Evolutionary conservation across 2,113 vertebrate species (phyloP).

Genomic region (Tichodroma muraria): DNA sequence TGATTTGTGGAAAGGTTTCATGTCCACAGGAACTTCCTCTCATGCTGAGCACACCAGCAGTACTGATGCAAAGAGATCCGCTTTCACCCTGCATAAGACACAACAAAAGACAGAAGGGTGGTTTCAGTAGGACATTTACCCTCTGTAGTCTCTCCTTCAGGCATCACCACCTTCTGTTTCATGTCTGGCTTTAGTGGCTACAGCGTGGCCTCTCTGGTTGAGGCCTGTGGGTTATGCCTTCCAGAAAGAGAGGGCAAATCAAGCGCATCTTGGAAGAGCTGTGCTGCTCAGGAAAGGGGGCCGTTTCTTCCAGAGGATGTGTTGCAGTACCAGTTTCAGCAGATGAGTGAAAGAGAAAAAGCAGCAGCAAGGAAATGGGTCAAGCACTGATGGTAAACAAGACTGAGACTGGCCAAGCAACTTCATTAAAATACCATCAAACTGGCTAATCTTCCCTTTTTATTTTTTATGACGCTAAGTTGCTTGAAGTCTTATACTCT

Average conservation of each 20-base stretch:
- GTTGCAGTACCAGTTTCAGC: neutral
- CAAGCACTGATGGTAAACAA: constrained; percentile 27
- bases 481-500: neutral
- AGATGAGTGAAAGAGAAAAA: neutral
- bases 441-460: neutral
- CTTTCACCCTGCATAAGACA: neutral
- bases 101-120: neutral
- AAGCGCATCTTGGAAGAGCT: neutral
- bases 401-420: constrained; percentile 32
- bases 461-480: neutral
- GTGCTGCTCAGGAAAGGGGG: neutral
- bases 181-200: neutral
- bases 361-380: neutral
- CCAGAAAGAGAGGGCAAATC: neutral
- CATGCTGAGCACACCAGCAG: neutral
- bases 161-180: neutral
- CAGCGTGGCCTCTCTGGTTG: accelerated
- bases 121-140: neutral
- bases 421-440: neutral
- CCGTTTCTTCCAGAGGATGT: neutral
- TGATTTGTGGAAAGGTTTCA: neutral
- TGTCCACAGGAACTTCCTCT: neutral
- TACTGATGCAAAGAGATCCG: neutral
- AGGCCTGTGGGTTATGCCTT: neutral
- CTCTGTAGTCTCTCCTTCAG: neutral